Evolutionary conservation across 2,888 invertebrate genomes (phyloP), one percentile per base, ranked within the genome.

Genomic region (Iselma pallidipennis): DNA sequence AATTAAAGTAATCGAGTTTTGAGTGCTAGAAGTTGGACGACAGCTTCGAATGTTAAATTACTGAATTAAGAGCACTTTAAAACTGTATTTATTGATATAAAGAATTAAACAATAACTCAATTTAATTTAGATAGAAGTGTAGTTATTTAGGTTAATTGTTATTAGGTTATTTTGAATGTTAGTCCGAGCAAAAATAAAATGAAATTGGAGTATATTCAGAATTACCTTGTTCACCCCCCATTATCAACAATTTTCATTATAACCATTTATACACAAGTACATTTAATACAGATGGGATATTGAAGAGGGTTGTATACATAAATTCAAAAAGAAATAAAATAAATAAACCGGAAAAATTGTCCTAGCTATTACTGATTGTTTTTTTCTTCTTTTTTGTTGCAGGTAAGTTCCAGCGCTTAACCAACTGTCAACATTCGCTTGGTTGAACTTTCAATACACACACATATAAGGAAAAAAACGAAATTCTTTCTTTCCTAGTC

Each of bases 401-500:
- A 45, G 45, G 45, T 45, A 45, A 45, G 45, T 45, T 45, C 21
- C 23, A 23, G n/a, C 23, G 21, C 45, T 45, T 45, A 45, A 45
- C 45, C 45, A 45, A 45, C 23, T 45, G n/a, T 45, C 45, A 45
- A 45, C 45, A 23, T 23, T 4, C 45, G 23, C n/a, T 6, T 45
- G 45, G 45, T 45, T 45, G 45, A 45, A 45, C 45, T 45, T 45
- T 23, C 23, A 23, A 21, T 23, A 45, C 23, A 45, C 45, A 21
- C 4, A 21, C 23, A 16, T 2, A n/a, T 5, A 19, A 37, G 12
- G 5, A 37, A 21, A 14, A 19, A 42, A 42, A 19, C 1, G 57
- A 48, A 57, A 61, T 45, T 37, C 49, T 16, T 37, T 45, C 60
- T 56, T 63, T 62, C 61, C 23, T 55, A 57, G 57, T 64, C 61